A percentile compares a stretch with the other conserved stretches of the same genome.
These are phyloP conservation scores for Gibbula magus DNA, from an alignment of 2,888 invertebrate species.

Conservation along the genomic window DNA sequence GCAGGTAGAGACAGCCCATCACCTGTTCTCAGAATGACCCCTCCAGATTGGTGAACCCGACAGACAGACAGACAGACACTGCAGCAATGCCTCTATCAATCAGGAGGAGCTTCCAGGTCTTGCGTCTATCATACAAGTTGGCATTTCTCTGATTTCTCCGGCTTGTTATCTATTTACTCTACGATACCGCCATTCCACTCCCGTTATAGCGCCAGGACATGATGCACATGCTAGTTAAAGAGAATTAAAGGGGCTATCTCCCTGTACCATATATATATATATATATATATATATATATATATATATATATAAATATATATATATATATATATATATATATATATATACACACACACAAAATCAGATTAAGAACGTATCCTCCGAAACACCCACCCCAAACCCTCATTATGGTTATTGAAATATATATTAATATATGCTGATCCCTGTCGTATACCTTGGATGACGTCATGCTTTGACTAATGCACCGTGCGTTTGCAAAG, in stretches of 20 bases:
- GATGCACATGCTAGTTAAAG: background rate
- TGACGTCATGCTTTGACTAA: too few species aligned
- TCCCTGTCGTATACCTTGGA: too few species aligned
- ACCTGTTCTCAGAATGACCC: background rate
- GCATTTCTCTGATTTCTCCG: background rate
- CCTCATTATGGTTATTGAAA: too few species aligned
- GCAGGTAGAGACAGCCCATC: background rate
- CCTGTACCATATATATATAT: background rate
- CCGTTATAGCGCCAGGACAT: too few species aligned
- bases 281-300: too few species aligned
- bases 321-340: too few species aligned
- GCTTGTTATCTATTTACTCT: background rate
- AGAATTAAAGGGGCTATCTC: background rate
- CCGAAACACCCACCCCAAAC: too few species aligned
- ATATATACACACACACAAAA: too few species aligned
- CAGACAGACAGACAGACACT: background rate
- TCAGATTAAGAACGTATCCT: too few species aligned
- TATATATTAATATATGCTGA: too few species aligned
- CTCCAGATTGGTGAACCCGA: background rate
- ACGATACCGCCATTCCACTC: background rate
- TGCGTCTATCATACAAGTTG: background rate
- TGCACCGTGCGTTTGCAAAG: too few species aligned
- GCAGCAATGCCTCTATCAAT: constrained; percentile 6
- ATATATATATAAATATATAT: too few species aligned
- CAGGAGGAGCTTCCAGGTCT: background rate